These are phyloP conservation scores for Kryptolebias marmoratus DNA, from an alignment of 2,113 vertebrate genomes.

Conservation along the genomic window DNA sequence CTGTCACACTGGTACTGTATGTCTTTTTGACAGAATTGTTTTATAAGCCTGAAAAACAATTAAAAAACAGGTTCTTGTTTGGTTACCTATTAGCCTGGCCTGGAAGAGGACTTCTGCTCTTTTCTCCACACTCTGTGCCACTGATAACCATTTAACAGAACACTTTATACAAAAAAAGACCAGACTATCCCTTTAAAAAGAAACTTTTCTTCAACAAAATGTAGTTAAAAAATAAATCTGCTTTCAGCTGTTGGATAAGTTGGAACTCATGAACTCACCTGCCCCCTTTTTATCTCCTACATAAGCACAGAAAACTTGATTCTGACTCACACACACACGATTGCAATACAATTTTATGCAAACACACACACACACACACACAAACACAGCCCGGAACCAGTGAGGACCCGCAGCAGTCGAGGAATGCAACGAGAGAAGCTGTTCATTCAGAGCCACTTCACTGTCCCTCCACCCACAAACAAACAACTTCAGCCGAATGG, in stretches of 20 bases:
- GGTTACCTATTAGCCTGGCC: too few species aligned
- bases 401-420: conserved; percentile 41
- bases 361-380: neutral
- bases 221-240: neutral
- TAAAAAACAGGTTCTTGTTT: too few species aligned
- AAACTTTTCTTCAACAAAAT: neutral
- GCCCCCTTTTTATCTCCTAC: neutral
- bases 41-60: too few species aligned
- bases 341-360: neutral
- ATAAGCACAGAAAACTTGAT: neutral
- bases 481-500: neutral
- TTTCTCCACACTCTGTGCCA: too few species aligned
- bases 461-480: neutral
- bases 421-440: conserved; percentile 56
- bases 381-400: conserved; percentile 6
- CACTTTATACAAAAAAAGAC: too few species aligned
- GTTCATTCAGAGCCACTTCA: conserved; percentile 36
- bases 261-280: neutral
- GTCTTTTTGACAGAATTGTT: too few species aligned
- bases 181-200: too few species aligned
- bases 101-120: too few species aligned
- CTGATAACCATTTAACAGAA: too few species aligned
- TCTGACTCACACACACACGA: neutral
- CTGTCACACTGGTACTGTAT: too few species aligned
- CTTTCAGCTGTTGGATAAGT: neutral